Percentiles rank a stretch among this genome's conserved stretches.
phyloP scores from a whole-genome alignment of 2,797 vertebrate species.

The Gephyroberyx darwinii region DNA sequence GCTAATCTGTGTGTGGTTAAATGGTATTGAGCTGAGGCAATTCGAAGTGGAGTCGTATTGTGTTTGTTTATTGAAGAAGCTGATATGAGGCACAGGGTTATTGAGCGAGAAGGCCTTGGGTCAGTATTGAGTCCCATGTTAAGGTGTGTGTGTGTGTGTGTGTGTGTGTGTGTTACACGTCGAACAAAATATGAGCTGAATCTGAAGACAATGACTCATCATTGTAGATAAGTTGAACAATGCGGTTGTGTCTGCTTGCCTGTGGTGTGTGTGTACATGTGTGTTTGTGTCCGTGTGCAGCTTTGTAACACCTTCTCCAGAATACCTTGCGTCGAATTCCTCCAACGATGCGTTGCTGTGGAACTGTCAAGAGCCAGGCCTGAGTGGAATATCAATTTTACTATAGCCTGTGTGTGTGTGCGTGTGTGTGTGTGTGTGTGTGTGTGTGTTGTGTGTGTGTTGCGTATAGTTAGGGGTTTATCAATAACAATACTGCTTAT shows the following conservation, averaged over 20 bases:
- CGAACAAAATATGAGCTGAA: neutral
- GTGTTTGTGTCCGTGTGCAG: conserved; percentile 38
- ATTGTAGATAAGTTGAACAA: conserved; percentile 16
- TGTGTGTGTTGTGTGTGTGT: conserved; percentile 16
- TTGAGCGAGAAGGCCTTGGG: conserved; percentile 21
- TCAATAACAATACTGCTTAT: conserved; percentile 6
- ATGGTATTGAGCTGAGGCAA: conserved; percentile 48
- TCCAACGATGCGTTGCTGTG: conserved; percentile 72
- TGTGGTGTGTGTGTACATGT: conserved; percentile 7
- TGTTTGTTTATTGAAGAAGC: conserved; percentile 16
- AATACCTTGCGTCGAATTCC: conserved; percentile 71
- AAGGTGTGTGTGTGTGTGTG: conserved; percentile 23
- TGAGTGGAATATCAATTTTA: conserved; percentile 77
- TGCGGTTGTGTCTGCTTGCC: neutral
- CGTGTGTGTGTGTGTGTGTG: conserved; percentile 30
- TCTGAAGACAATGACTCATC: conserved; percentile 17
- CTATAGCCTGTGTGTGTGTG: conserved; percentile 62
- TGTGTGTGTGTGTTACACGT: conserved; percentile 5
- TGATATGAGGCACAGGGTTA: conserved; percentile 22
- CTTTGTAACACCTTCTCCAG: conserved; percentile 65
- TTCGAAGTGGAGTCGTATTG: conserved; percentile 29
- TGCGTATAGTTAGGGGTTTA: conserved; percentile 28
- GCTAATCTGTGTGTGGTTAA: conserved; percentile 48
- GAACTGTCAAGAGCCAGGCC: conserved; percentile 73
- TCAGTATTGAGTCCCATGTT: conserved; percentile 44